phyloP scores from a whole-genome alignment of 2,113 vertebrate genomes.

The Phyllostomus discolor region DNA sequence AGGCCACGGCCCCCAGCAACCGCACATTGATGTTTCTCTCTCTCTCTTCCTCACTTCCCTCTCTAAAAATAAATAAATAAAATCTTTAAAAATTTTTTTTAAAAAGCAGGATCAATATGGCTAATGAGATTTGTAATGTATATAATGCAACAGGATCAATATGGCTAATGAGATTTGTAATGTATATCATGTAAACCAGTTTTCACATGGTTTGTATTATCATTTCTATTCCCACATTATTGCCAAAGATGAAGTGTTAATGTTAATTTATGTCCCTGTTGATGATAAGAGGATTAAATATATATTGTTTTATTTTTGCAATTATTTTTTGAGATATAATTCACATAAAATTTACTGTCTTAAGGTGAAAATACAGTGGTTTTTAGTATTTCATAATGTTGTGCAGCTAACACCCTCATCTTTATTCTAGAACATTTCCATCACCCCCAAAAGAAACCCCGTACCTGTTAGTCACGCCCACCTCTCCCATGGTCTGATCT shows the following conservation, averaged over 20 bases:
- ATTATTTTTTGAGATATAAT: constrained; percentile 28
- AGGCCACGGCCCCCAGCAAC: too few relatives aligned
- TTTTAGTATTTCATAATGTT: constrained; percentile 21
- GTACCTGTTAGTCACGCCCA: not conserved
- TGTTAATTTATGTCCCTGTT: constrained; percentile 32
- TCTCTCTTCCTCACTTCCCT: too few relatives aligned
- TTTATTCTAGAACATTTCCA: not conserved
- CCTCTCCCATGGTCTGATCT: not conserved
- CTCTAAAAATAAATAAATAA: too few relatives aligned
- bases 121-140: too few relatives aligned
- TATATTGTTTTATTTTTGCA: constrained; percentile 58
- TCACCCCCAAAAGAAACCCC: not conserved
- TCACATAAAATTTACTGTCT: constrained; percentile 11
- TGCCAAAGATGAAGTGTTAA: not conserved
- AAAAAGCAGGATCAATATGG: too few relatives aligned
- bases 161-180: not conserved
- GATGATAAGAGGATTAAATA: not conserved
- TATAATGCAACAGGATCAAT: not conserved
- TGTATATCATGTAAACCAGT: too few relatives aligned
- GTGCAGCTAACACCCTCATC: not conserved
- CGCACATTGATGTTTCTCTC: too few relatives aligned
- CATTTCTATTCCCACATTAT: constrained; percentile 4
- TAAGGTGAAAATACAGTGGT: not conserved
- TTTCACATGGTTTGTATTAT: not conserved
- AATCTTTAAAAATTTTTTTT: too few relatives aligned